phyloP scores from a whole-genome alignment of 2,113 vertebrate species.

The Pseudopodoces humilis region DNA sequence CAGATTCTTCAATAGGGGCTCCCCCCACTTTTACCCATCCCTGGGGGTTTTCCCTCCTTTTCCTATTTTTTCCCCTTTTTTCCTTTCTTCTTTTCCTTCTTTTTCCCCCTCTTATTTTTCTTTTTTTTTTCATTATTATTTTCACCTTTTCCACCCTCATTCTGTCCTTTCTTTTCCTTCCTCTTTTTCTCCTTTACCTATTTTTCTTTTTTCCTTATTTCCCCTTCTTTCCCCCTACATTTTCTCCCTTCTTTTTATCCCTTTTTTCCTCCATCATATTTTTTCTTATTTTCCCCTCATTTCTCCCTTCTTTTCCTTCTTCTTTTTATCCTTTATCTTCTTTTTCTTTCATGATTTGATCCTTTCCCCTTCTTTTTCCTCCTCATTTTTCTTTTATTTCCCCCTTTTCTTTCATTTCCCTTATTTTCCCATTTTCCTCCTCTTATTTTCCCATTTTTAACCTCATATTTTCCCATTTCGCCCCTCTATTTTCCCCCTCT shows the following conservation, averaged over 20 bases:
- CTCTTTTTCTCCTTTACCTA: no score
- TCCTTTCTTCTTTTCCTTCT: background rate
- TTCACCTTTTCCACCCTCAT: no score
- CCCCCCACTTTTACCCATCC: background rate
- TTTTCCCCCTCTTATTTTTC: no score
- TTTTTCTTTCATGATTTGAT: background rate
- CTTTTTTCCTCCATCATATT: fast-evolving
- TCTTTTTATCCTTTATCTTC: background rate
- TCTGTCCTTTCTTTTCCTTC: fast-evolving
- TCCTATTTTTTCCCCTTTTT: background rate
- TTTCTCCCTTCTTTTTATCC: fast-evolving
- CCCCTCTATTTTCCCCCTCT: no score
- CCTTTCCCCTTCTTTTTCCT: background rate
- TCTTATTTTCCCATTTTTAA: background rate
- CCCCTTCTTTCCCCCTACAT: background rate
- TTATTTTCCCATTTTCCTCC: fast-evolving
- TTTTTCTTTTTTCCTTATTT: no score
- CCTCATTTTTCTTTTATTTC: fast-evolving
- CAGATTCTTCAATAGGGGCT: background rate
- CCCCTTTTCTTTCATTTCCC: background rate
- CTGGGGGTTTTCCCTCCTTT: background rate
- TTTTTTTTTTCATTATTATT: background rate
- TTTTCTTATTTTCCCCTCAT: background rate
- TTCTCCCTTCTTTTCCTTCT: background rate
- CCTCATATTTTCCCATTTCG: no score